These are phyloP conservation scores for Omphaloscelis lunosa DNA, from an alignment of 2,888 invertebrate genomes.

Conservation along the genomic window DNA sequence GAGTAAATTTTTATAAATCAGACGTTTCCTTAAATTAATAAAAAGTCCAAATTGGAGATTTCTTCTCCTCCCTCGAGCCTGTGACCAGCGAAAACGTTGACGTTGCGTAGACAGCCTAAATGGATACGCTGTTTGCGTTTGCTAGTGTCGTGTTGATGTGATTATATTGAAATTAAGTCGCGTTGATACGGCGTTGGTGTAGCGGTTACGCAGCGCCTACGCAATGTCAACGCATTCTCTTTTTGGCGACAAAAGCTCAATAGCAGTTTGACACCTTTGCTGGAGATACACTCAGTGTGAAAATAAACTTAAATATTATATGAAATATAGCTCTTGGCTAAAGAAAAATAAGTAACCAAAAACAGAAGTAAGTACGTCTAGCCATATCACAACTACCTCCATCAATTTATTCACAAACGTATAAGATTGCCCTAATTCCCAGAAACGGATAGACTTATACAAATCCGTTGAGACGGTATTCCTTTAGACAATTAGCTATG, in stretches of 20 bases:
- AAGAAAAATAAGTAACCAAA: neutral
- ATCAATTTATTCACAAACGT: conserved; percentile 49
- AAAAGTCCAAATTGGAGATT: neutral
- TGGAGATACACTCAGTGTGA: neutral
- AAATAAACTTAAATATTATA: neutral
- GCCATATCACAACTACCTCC: conserved; percentile 21
- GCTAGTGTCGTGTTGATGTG: too few relatives aligned
- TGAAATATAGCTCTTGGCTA: neutral
- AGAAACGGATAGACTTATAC: conserved; percentile 72
- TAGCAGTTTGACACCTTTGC: too few relatives aligned
- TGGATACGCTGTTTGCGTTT: neutral
- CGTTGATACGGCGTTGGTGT: neutral
- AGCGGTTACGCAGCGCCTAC: neutral
- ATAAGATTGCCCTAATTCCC: conserved; percentile 68
- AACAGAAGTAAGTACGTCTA: neutral
- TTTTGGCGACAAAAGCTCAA: neutral
- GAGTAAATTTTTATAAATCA: neutral
- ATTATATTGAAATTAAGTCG: neutral
- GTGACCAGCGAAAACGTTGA: neutral
- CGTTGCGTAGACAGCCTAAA: neutral
- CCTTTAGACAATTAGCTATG: conserved; percentile 81
- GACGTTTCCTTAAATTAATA: neutral
- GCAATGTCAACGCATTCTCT: neutral
- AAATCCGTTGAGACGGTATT: conserved; percentile 75
- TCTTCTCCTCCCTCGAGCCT: neutral